phyloP scores from a whole-genome alignment of 2,113 vertebrate genomes.

The Kryptolebias marmoratus region DNA sequence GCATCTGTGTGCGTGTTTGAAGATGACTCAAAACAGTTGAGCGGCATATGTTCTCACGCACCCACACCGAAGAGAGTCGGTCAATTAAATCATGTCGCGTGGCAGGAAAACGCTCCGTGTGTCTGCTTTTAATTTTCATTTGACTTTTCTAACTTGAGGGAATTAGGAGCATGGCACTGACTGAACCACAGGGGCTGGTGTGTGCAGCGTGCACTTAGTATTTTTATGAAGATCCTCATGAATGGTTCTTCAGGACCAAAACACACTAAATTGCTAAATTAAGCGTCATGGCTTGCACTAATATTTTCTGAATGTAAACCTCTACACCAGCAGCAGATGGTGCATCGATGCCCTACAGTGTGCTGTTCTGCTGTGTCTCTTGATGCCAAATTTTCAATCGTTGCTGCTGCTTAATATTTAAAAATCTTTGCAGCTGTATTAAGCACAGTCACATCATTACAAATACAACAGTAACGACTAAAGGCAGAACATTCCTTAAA shows the following conservation, averaged over 20 bases:
- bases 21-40: conserved; percentile 20
- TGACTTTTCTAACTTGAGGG: not conserved
- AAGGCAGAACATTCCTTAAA: too few species aligned
- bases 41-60: conserved; percentile 27
- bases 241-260: not conserved
- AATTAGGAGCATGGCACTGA: conserved; percentile 9
- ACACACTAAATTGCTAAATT: not conserved
- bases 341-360: too few species aligned
- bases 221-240: not conserved
- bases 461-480: too few species aligned
- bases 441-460: too few species aligned
- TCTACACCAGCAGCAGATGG: not conserved
- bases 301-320: not conserved
- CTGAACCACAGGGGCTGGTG: not conserved
- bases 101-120: conserved; percentile 5
- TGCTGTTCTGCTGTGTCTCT: too few species aligned
- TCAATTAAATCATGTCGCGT: conserved; percentile 14
- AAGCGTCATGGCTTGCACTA: too few species aligned
- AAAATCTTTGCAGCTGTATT: too few species aligned
- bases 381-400: too few species aligned
- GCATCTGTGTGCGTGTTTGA: conserved; percentile 18
- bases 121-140: conserved; percentile 18
- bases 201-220: conserved; percentile 4
- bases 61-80: not conserved
- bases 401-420: too few species aligned